phyloP scores from a whole-genome alignment of 2,797 vertebrate species.

The Loris lydekkerianus region DNA sequence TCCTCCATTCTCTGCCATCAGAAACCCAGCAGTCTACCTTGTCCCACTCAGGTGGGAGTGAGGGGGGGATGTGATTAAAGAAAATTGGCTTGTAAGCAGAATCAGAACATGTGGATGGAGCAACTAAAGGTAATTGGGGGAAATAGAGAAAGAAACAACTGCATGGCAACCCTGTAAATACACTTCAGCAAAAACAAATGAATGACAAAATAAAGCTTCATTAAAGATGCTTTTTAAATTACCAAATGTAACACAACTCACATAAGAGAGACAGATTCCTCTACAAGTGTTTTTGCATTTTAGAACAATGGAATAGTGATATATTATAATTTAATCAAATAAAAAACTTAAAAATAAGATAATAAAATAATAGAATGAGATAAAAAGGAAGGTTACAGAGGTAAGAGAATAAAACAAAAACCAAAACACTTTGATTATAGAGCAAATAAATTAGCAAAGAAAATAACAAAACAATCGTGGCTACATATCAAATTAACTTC shows the following conservation, averaged over 20 bases:
- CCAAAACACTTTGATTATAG: not conserved
- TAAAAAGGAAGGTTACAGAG: not conserved
- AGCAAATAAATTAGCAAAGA: not conserved
- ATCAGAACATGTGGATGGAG: not conserved
- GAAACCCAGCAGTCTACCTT: not conserved
- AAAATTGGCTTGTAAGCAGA: not conserved
- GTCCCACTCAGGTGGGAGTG: not conserved
- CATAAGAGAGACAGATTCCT: not conserved
- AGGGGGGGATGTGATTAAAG: too few species aligned
- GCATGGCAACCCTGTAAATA: too few species aligned
- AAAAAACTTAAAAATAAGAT: not conserved
- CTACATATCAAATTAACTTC: not conserved
- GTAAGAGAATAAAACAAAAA: not conserved
- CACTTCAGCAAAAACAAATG: not conserved
- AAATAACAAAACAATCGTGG: not conserved
- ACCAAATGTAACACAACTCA: not conserved
- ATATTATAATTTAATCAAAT: not conserved
- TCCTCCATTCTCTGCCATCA: not conserved
- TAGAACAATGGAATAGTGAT: not conserved
- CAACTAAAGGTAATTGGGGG: not conserved
- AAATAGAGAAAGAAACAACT: not conserved
- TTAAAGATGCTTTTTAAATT: not conserved
- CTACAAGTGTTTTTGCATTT: not conserved
- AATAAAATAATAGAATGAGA: conserved; percentile 14
- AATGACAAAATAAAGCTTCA: too few species aligned